A percentile compares a stretch with the other conserved stretches of the same genome.
Conservation (phyloP, 2,797 vertebrate species). For the Agapornis canus region DNA sequence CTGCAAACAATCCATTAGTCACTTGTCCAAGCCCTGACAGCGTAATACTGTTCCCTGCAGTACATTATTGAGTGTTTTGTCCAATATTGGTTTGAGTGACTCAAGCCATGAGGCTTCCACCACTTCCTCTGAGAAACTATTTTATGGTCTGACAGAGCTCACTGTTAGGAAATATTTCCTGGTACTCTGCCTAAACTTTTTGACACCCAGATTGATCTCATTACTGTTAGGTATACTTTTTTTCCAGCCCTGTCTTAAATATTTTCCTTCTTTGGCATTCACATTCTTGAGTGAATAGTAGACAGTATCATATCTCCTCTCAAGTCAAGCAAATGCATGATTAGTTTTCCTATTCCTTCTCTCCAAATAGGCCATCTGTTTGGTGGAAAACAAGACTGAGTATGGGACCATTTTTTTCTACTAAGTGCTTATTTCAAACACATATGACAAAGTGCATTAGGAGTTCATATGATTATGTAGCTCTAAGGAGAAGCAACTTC, state of each 20-base stretch:
- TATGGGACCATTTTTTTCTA: conserved; percentile 6
- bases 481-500: background rate
- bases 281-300: background rate
- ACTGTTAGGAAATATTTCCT: conserved; percentile 48
- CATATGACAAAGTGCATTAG: background rate
- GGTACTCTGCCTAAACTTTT: conserved; percentile 38
- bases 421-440: background rate
- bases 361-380: conserved; percentile 49
- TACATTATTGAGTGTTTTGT: conserved; percentile 40
- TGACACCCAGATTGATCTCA: conserved; percentile 45
- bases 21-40: conserved; percentile 44
- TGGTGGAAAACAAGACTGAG: background rate
- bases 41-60: conserved; percentile 14
- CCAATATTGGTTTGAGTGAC: conserved; percentile 47
- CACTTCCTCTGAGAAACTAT: conserved; percentile 48
- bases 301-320: conserved; percentile 30
- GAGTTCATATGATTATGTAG: background rate
- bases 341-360: conserved; percentile 45
- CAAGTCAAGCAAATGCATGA: conserved; percentile 44
- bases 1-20: conserved; percentile 49
- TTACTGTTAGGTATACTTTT: conserved; percentile 35
- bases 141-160: conserved; percentile 39
- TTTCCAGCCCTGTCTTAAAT: background rate
- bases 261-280: conserved; percentile 8
- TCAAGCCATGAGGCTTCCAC: conserved; percentile 51